These are phyloP conservation scores for Myoxocephalus aenaeus DNA, from an alignment of 2,797 vertebrate species.

Conservation along the genomic window DNA sequence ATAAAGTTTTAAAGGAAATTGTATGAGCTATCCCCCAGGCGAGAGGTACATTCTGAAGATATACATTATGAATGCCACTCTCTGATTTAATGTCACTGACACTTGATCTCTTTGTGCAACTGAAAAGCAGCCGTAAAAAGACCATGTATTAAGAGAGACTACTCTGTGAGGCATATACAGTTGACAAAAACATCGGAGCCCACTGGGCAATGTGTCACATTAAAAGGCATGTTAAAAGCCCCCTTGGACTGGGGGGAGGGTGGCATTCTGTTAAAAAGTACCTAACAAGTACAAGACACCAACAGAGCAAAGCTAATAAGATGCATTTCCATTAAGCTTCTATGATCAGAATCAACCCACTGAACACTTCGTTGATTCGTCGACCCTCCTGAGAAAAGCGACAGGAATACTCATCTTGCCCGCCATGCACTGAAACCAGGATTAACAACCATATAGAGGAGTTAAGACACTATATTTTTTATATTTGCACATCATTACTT, in stretches of 20 bases:
- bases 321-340: conserved; percentile 9
- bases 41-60: conserved; percentile 49
- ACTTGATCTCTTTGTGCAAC: conserved; percentile 51
- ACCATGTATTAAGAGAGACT: conserved; percentile 25
- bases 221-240: background rate
- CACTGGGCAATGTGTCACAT: conserved; percentile 14
- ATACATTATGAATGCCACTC: conserved; percentile 68
- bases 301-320: conserved; percentile 20
- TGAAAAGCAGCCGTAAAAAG: conserved; percentile 37
- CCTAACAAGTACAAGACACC: conserved; percentile 19
- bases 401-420: conserved; percentile 8
- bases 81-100: conserved; percentile 53
- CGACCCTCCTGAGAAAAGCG: background rate
- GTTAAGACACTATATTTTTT: conserved; percentile 10
- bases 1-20: conserved; percentile 56
- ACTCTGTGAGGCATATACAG: conserved; percentile 15
- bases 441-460: conserved; percentile 12
- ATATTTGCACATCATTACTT: background rate
- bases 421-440: conserved; percentile 25
- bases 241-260: background rate
- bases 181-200: conserved; percentile 31
- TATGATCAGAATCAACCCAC: conserved; percentile 24
- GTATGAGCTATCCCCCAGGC: conserved; percentile 44
- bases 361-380: conserved; percentile 22
- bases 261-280: conserved; percentile 10